These are phyloP conservation scores for Pantherophis vulpinus DNA, from an alignment of 2,797 vertebrate species.

Conservation along the genomic window DNA sequence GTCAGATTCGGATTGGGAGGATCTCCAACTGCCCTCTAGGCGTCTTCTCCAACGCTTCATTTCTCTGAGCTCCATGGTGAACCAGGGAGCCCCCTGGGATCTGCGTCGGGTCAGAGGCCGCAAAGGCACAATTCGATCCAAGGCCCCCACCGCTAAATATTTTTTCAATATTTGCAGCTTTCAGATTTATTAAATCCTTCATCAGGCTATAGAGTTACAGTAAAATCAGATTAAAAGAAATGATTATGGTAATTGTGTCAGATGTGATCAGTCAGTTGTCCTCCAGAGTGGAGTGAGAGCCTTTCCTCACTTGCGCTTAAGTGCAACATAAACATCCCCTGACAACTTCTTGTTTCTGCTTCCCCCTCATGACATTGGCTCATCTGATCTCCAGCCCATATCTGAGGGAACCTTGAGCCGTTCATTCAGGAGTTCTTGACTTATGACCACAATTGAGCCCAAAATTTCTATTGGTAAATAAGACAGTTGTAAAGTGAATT, in stretches of 20 bases:
- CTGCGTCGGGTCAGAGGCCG: too few species aligned
- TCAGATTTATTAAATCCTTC: neutral
- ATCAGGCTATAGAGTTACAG: neutral
- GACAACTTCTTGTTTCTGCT: neutral
- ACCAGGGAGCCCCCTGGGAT: too few species aligned
- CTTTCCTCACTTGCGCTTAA: neutral
- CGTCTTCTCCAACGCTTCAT: too few species aligned
- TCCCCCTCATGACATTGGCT: neutral
- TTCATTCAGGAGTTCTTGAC: neutral
- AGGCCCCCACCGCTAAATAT: neutral
- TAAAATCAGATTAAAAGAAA: neutral
- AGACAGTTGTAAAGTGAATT: neutral
- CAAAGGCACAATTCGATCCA: too few species aligned
- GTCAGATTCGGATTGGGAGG: too few species aligned
- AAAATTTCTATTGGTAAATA: neutral
- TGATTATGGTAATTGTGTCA: neutral
- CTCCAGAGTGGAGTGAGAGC: neutral
- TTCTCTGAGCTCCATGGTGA: too few species aligned
- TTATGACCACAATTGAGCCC: neutral
- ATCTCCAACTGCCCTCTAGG: too few species aligned
- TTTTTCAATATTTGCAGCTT: neutral
- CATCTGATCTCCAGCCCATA: neutral
- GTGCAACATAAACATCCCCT: neutral
- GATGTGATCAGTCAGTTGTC: neutral
- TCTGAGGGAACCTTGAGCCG: neutral